Conservation (phyloP, 2,888 invertebrate genomes). For the Lasioglossum pauxillum region DNA sequence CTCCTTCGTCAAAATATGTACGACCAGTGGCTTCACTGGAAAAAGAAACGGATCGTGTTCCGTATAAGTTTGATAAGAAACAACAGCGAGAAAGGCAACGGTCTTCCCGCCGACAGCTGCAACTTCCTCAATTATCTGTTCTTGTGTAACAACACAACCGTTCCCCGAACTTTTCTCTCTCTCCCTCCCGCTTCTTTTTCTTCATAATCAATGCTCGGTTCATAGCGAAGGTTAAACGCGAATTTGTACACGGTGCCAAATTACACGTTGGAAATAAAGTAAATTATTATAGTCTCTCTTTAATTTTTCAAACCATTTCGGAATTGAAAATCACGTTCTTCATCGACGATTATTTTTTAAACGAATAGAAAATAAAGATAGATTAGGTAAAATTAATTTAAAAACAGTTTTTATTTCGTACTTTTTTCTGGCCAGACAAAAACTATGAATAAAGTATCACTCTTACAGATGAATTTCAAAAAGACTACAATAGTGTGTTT, state of each 20-base stretch:
- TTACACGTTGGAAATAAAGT: not conserved
- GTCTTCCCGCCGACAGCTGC: not conserved
- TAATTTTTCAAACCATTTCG: no score
- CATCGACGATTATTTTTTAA: not conserved
- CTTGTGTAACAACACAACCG: not conserved
- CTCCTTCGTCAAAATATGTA: constrained; percentile 93
- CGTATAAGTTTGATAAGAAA: constrained; percentile 27
- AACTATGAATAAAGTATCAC: not conserved
- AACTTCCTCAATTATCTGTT: constrained; percentile 10
- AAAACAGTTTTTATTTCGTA: not conserved
- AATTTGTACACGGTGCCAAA: not conserved
- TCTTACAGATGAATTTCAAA: not conserved
- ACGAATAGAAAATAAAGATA: not conserved
- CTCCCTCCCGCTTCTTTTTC: no score
- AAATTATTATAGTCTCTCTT: not conserved
- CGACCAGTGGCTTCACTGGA: constrained; percentile 94
- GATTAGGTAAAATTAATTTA: not conserved
- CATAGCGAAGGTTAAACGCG: not conserved
- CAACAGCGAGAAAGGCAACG: constrained; percentile 13
- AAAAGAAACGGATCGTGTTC: constrained; percentile 66
- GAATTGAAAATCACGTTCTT: no score
- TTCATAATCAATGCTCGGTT: not conserved
- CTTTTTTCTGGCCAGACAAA: not conserved
- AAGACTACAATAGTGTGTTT: not conserved
- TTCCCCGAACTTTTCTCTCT: not conserved